Evolutionary conservation across 2,797 vertebrate genomes (phyloP).

Genomic region (Amblyraja radiata): DNA sequence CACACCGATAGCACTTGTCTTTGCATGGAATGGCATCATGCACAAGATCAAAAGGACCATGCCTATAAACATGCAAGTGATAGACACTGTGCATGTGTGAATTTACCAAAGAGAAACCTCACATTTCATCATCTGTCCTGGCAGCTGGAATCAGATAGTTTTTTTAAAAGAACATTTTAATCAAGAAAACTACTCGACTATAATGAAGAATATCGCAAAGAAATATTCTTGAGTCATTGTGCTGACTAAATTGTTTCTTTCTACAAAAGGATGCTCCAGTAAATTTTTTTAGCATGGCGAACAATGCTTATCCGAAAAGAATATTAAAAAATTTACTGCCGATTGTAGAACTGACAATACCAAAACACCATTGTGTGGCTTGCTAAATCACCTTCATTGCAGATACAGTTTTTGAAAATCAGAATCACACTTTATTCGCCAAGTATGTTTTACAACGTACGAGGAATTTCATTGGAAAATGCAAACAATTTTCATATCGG

Average conservation of each 20-base stretch:
- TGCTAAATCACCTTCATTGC: conserved; percentile 15
- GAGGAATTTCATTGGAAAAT: no score
- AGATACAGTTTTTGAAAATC: background rate
- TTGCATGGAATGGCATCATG: conserved; percentile 87
- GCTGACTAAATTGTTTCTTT: background rate
- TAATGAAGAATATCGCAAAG: conserved; percentile 10
- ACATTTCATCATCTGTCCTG: conserved; percentile 67
- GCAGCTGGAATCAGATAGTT: conserved; percentile 66
- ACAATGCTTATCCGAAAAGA: background rate
- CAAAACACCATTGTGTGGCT: background rate
- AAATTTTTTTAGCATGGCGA: conserved; percentile 16
- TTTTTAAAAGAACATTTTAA: conserved; percentile 40
- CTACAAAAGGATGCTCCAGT: conserved; percentile 30
- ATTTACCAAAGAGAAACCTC: conserved; percentile 44
- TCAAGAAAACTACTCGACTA: conserved; percentile 2
- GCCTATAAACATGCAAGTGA: conserved; percentile 46
- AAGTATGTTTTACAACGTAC: no score
- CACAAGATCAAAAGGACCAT: conserved; percentile 61
- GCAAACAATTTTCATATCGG: background rate
- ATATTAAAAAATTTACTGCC: background rate
- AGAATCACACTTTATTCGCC: no score
- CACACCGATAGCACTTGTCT: conserved; percentile 55
- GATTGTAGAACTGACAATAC: conserved; percentile 22
- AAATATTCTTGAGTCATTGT: conserved; percentile 14
- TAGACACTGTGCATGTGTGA: conserved; percentile 75